A percentile compares a stretch with the other conserved stretches of the same genome.
Evolutionary conservation across 1,140 invertebrate genomes (phyloP).

Genomic region (Leucophenga varia): DNA sequence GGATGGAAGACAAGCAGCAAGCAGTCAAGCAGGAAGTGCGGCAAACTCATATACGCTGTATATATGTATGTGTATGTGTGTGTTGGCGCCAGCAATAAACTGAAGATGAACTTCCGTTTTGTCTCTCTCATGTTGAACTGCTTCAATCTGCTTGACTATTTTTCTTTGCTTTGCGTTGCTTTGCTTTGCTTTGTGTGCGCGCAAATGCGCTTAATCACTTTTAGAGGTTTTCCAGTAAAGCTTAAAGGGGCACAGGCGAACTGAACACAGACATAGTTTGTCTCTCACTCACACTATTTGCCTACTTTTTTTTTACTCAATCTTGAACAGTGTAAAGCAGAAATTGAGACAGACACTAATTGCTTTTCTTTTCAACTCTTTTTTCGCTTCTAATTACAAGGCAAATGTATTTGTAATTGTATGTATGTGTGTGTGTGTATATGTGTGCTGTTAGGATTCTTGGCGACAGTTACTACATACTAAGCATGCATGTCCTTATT

Average conservation of each 20-base stretch:
- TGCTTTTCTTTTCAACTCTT: no score
- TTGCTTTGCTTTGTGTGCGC: constrained; percentile 19
- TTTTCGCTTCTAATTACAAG: no score
- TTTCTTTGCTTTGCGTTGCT: constrained; percentile 9
- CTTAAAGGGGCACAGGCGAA: constrained; percentile 4
- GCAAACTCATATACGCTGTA: constrained; percentile 27
- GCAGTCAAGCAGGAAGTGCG: not conserved
- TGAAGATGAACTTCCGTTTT: constrained; percentile 43
- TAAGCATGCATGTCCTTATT: no score
- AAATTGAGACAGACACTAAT: no score
- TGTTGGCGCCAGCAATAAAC: constrained; percentile 43
- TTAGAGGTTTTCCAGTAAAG: constrained; percentile 11
- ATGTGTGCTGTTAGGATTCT: not conserved
- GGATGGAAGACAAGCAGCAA: not conserved
- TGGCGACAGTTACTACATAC: no score
- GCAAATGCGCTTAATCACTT: constrained; percentile 48
- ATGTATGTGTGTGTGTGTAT: constrained; percentile 20
- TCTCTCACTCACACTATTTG: constrained; percentile 29
- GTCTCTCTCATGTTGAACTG: not conserved
- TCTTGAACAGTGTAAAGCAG: no score
- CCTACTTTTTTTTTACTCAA: no score
- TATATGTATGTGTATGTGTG: no score
- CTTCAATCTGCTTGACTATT: constrained; percentile 14
- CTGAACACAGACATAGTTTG: no score
- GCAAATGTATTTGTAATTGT: not conserved